Base-by-base conservation (phyloP, 2,113 vertebrate species). In the Macrotis lagotis region DNA sequence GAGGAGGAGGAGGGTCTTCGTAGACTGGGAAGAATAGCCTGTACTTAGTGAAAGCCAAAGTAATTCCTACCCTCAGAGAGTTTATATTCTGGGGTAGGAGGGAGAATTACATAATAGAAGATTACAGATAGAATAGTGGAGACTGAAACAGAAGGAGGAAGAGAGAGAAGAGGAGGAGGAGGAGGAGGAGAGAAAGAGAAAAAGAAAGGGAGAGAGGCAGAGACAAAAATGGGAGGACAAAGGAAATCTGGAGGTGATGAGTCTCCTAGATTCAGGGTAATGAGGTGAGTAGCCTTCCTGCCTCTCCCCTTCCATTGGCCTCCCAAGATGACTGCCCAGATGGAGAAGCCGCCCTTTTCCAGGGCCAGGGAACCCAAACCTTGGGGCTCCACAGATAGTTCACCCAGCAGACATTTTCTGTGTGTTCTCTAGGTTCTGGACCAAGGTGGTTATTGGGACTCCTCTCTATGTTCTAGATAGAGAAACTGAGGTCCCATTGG, bases 351-450 rank as follows among this genome's bases (percentile, higher is more conserved):
- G 19, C 37, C 66, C 44, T 24, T 16, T 83, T 24, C 66, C 66
- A 24, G n/a, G n/a, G 66, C 14, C 31, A 37, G 12, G 59, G 31
- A 16, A 37, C 31, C 28, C 59, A 37, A 66, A 31, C 66, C 66
- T 83, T 83, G n/a, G 6, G n/a, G 37, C 14, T n/a, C 3, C 16
- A 37, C 66, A 44, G 66, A 22, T 3, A 44, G n/a, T 44, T 83
- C 6, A 1, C 16, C 16, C 16, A n/a, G 16, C 37, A 22, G 66
- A n/a, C 0, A 14, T 0, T 31, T 3, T n/a, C 14, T n/a, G 25
- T 44, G 66, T 74, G 14, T n/a, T 74, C 37, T n/a, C 66, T 74
- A 6, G 16, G 16, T 16, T n/a, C n/a, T 22, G 16, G n/a, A 16
- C 37, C 37, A 44, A 83, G 66, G 37, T 16, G 22, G 66, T 14